These are phyloP conservation scores for Potamarius usumacintae DNA, from an alignment of 2,113 vertebrate genomes.

Conservation along the genomic window DNA sequence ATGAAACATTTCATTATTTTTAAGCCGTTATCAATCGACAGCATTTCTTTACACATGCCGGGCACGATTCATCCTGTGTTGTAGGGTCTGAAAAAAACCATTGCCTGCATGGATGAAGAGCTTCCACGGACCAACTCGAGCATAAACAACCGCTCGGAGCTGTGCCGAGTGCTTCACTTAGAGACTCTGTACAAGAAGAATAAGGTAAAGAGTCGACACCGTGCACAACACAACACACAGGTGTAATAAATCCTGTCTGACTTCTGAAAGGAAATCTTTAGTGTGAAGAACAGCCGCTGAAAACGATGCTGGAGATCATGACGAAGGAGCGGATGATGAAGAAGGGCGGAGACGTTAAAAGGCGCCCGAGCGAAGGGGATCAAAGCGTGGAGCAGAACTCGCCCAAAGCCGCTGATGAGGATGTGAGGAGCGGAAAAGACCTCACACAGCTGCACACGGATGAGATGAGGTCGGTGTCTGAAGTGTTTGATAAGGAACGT, in stretches of 20 bases:
- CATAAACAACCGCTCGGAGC: slow-evolving; percentile 85
- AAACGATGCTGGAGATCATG: slow-evolving; percentile 89
- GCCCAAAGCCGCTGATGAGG: not conserved
- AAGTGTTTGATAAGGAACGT: not conserved
- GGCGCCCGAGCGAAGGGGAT: not conserved
- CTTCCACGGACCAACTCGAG: slow-evolving; percentile 82
- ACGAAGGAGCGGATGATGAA: slow-evolving; percentile 83
- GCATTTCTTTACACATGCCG: not conserved
- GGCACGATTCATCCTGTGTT: not conserved
- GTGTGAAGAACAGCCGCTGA: slow-evolving; percentile 74
- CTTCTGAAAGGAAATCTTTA: slow-evolving; percentile 45
- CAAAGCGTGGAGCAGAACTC: slow-evolving; percentile 12
- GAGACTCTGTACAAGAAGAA: slow-evolving; percentile 84
- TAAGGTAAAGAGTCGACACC: slow-evolving; percentile 73
- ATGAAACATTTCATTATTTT: too few relatives aligned
- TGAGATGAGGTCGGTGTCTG: slow-evolving; percentile 59
- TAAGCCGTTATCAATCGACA: too few relatives aligned
- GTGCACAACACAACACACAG: too few relatives aligned
- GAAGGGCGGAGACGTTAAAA: slow-evolving; percentile 54
- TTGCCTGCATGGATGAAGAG: slow-evolving; percentile 85
- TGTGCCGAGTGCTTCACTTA: slow-evolving; percentile 82
- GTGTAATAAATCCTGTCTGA: too few relatives aligned
- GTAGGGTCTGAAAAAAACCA: slow-evolving; percentile 88
- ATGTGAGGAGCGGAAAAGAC: not conserved
- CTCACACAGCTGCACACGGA: not conserved